A percentile compares a stretch with the other conserved stretches of the same genome.
Conservation (phyloP, 2,888 invertebrate genomes). For the Hylaea fasciaria region DNA sequence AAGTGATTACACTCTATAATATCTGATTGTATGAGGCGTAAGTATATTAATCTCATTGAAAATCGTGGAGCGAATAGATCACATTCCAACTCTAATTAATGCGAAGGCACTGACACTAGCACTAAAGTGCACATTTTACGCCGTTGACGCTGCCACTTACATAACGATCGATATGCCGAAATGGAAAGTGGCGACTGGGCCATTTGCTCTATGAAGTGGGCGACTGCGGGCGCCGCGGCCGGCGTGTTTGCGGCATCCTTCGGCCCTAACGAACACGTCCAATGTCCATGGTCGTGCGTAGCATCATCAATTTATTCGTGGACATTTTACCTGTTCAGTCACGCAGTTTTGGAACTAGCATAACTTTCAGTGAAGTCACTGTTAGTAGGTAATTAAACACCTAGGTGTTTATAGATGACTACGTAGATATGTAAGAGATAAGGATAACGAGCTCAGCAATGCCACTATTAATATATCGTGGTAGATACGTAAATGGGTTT, state of each 20-base stretch:
- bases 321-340: conserved; percentile 11
- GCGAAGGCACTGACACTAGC: not conserved
- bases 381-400: not conserved
- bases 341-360: conserved; percentile 5
- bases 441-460: not conserved
- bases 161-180: conserved; percentile 11
- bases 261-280: conserved; percentile 38
- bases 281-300: conserved; percentile 18
- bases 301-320: conserved; percentile 17
- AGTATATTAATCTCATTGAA: no score
- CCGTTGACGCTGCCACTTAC: conserved; percentile 4
- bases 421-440: conserved; percentile 13
- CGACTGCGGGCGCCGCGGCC: not conserved
- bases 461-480: no score
- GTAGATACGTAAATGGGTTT: no score
- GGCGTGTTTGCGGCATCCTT: conserved; percentile 33
- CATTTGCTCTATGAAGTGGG: no score
- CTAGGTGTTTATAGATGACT: no score
- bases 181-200: conserved; percentile 21
- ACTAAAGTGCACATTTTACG: conserved; percentile 2
- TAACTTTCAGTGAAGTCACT: not conserved
- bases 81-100: not conserved
- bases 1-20: no score
- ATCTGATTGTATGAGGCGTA: not conserved
- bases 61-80: not conserved